Conservation (phyloP, 2,888 invertebrate species). For the Miltochrista miniata region DNA sequence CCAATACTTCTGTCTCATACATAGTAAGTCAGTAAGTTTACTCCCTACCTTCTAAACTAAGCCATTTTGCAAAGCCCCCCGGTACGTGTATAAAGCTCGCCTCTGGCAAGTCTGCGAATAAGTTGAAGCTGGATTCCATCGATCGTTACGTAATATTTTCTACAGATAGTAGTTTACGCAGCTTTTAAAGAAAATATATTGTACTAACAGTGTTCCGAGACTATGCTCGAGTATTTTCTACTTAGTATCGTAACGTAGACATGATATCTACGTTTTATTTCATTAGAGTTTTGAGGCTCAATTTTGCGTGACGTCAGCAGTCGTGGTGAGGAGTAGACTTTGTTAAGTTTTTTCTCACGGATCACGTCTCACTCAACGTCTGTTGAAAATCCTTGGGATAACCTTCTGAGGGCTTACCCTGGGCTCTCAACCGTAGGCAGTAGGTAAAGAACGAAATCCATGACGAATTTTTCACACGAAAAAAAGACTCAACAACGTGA, state of each 20-base stretch:
- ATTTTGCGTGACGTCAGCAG: too few species aligned
- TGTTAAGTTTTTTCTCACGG: too few species aligned
- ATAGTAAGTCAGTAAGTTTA: conserved; percentile 1
- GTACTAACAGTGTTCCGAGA: background rate
- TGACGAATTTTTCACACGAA: too few species aligned
- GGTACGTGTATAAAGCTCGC: conserved; percentile 8
- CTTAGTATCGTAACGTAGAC: too few species aligned
- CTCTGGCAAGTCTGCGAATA: conserved; percentile 16
- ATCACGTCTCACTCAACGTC: too few species aligned
- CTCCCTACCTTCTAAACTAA: conserved; percentile 8
- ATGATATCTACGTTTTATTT: background rate
- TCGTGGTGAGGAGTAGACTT: too few species aligned
- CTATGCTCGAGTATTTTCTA: background rate
- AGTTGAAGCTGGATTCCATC: conserved; percentile 20
- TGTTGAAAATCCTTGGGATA: too few species aligned
- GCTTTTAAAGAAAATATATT: background rate
- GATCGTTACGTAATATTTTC: conserved; percentile 20
- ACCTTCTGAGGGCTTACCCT: too few species aligned
- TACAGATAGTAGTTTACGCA: background rate
- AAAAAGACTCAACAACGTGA: too few species aligned
- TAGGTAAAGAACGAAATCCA: too few species aligned
- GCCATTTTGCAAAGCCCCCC: conserved; percentile 8
- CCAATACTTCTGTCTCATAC: background rate
- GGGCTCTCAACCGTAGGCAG: too few species aligned
- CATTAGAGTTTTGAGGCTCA: background rate